Conservation (phyloP, 2,113 vertebrate genomes). For the Mobula hypostoma region DNA sequence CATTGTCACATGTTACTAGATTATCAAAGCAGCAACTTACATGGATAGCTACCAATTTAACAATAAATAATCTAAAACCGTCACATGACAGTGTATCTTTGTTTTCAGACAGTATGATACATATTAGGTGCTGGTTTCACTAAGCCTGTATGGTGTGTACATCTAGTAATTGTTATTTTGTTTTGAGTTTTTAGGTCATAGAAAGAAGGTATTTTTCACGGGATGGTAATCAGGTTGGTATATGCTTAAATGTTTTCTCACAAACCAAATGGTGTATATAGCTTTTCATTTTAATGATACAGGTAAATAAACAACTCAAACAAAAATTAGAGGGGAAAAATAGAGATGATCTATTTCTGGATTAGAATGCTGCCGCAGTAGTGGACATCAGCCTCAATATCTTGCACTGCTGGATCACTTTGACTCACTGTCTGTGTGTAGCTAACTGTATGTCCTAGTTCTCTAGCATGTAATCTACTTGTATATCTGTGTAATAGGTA, state of each 20-base stretch:
- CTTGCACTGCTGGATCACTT: neutral
- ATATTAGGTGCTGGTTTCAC: neutral
- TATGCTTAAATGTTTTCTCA: neutral
- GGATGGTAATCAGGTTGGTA: slow-evolving; percentile 78
- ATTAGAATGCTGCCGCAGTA: neutral
- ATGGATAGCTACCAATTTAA: neutral
- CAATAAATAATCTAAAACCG: neutral
- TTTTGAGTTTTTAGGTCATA: slow-evolving; percentile 67
- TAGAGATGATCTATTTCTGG: neutral
- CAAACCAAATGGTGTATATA: neutral
- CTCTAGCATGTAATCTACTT: neutral
- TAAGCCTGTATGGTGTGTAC: neutral
- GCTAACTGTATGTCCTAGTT: neutral
- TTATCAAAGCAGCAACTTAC: neutral
- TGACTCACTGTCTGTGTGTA: neutral
- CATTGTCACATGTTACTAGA: neutral
- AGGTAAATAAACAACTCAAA: neutral
- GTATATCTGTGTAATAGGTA: neutral
- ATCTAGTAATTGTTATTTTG: neutral
- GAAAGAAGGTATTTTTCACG: slow-evolving; percentile 90
- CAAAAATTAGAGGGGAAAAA: neutral
- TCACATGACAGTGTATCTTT: neutral
- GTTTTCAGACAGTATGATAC: too few species aligned
- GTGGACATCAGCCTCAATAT: neutral
- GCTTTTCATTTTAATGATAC: neutral